phyloP scores from a whole-genome alignment of 2,113 vertebrate genomes.

The Protobothrops mucrosquamatus region DNA sequence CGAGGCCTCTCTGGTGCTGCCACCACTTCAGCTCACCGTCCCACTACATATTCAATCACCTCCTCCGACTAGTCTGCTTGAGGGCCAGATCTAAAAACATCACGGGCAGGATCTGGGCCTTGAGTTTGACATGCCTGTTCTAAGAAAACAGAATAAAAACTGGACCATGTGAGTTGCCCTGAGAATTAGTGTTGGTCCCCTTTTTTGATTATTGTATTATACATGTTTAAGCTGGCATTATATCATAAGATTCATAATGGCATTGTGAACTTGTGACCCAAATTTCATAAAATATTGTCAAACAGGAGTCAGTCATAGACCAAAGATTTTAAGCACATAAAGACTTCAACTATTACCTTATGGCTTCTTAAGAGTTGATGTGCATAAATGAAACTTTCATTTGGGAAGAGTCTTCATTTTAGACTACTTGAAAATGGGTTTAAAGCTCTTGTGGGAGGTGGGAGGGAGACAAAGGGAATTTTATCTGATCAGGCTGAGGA shows the following conservation, averaged over 20 bases:
- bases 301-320: neutral
- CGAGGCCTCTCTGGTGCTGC: too few relatives aligned
- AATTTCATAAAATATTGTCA: neutral
- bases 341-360: neutral
- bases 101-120: too few relatives aligned
- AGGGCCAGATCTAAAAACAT: too few relatives aligned
- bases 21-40: too few relatives aligned
- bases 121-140: neutral
- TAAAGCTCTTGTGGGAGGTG: neutral
- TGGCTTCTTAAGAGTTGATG: neutral
- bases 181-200: neutral
- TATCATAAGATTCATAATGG: neutral
- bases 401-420: neutral
- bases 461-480: neutral
- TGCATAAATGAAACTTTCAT: neutral
- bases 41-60: too few relatives aligned
- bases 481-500: neutral
- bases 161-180: neutral
- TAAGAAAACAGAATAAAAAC: neutral
- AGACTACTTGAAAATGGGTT: neutral
- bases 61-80: too few relatives aligned
- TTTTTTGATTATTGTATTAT: conserved; percentile 2
- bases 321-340: neutral
- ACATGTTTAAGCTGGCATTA: neutral
- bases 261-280: conserved; percentile 2